These are phyloP conservation scores for Ptyas mucosa DNA, from an alignment of 2,113 vertebrate genomes.

Conservation along the genomic window DNA sequence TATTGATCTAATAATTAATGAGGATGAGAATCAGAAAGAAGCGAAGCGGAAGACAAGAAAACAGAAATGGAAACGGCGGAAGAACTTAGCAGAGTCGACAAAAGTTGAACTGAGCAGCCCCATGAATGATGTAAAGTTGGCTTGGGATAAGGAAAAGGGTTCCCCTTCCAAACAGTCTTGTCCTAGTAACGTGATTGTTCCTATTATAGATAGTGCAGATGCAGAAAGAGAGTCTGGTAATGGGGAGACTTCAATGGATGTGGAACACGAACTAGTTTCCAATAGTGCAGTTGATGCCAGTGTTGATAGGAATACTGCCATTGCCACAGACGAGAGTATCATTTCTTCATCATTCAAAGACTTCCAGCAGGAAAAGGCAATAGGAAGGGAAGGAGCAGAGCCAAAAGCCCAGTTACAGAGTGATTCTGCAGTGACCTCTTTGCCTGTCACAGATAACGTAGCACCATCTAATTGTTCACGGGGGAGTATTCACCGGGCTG, in stretches of 20 bases:
- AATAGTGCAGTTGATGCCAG: neutral
- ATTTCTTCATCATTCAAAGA: neutral
- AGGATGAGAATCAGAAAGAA: constrained; percentile 78
- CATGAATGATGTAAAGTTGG: constrained; percentile 19
- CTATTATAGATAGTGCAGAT: constrained; percentile 2
- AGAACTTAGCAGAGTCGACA: constrained; percentile 56
- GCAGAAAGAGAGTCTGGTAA: accelerated
- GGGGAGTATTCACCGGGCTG: constrained; percentile 83
- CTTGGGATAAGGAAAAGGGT: constrained; percentile 53
- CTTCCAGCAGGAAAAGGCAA: neutral
- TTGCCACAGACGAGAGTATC: neutral
- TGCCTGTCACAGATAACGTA: neutral
- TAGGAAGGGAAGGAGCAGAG: accelerated
- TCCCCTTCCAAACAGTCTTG: constrained; percentile 67
- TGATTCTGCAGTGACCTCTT: neutral
- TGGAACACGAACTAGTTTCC: constrained; percentile 34
- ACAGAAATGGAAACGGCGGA: constrained; percentile 75
- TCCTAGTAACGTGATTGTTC: constrained; percentile 26
- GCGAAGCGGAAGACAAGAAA: constrained; percentile 76
- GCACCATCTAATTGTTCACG: constrained; percentile 17
- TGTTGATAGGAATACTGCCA: constrained; percentile 12
- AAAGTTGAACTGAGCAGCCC: neutral
- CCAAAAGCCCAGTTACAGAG: constrained; percentile 3
- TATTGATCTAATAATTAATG: constrained; percentile 89
- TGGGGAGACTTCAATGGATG: neutral